Evolutionary conservation across 2,888 invertebrate species (phyloP), one percentile per base, ranked within the genome.

Genomic region (Epistrophella euchroma): DNA sequence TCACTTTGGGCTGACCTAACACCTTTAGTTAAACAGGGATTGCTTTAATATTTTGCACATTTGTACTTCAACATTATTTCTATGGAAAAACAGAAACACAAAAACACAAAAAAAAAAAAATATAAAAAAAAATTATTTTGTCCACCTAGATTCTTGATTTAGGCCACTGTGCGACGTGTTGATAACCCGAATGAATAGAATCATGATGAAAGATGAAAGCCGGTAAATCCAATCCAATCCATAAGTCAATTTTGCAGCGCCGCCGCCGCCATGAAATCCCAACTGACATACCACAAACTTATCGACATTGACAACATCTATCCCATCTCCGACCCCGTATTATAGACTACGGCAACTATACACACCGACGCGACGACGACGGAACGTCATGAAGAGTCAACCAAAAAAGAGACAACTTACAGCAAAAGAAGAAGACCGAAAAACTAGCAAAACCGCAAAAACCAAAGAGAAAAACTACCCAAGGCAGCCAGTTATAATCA

Each of bases 121-220:
- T n/a, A n/a, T n/a, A n/a, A n/a, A n/a, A n/a, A n/a, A n/a, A n/a
- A n/a, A n/a, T n/a, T n/a, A n/a, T n/a, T n/a, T n/a, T n/a, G n/a
- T n/a, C n/a, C n/a, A n/a, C n/a, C n/a, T n/a, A n/a, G n/a, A n/a
- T n/a, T n/a, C n/a, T n/a, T n/a, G n/a, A n/a, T n/a, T n/a, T 3
- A 50, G 19, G 11, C 47, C 37, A 35, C 35, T n/a, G n/a, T n/a
- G 19, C 19, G 60, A 84, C 70, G 78, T 86, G 86, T 68, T 78
- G 86, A 86, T 82, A 82, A 81, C 40, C 70, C 74, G 43, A 86
- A 77, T 82, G 78, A 71, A 82, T 86, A 81, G 71, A 77, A 74
- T 82, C 82, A 86, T 86, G 86, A 82, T 74, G 82, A 71, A 81
- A 77, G 86, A 86, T 86, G 81, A 82, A 86, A 86, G 86, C 78